These are phyloP conservation scores for Bergia sp. DNA, from an alignment of 92 coral and sea anemone genomes.

Conservation along the genomic window DNA sequence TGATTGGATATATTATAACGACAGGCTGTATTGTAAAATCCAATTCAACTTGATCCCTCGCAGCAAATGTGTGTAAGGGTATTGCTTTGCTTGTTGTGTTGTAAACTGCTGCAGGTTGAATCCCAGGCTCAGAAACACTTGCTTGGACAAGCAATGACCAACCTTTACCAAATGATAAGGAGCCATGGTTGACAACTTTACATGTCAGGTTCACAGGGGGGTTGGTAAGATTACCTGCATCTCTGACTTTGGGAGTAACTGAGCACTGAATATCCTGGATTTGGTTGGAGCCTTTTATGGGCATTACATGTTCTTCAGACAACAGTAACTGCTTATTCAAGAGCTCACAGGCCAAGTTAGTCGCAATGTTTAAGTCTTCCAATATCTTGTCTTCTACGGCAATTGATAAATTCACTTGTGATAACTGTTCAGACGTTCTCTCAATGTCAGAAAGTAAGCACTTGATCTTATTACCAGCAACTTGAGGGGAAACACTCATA, in stretches of 20 bases:
- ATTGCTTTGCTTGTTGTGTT: conserved; percentile 18
- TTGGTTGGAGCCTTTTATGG: background rate
- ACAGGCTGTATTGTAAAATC: background rate
- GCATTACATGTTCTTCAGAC: background rate
- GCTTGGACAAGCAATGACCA: conserved; percentile 37
- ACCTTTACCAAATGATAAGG: conserved; percentile 12
- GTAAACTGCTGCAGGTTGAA: background rate
- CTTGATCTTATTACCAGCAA: conserved; percentile 64
- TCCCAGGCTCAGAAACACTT: background rate
- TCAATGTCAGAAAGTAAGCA: conserved; percentile 45
- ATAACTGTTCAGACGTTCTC: conserved; percentile 6
- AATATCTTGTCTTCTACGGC: conserved; percentile 50
- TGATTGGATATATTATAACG: background rate
- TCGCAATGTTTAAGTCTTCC: conserved; percentile 55
- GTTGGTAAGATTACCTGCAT: background rate
- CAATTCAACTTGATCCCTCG: background rate
- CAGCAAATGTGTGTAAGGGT: background rate
- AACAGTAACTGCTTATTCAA: background rate
- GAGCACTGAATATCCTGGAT: background rate
- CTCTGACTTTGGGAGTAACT: conserved; percentile 1
- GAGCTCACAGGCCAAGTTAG: conserved; percentile 52
- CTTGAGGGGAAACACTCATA: conserved; percentile 43
- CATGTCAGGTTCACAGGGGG: conserved; percentile 16
- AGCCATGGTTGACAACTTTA: conserved; percentile 5
- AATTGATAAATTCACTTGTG: conserved; percentile 29